Conservation (phyloP, 2,888 invertebrate species). For the Macrosoma leucophasiata region DNA sequence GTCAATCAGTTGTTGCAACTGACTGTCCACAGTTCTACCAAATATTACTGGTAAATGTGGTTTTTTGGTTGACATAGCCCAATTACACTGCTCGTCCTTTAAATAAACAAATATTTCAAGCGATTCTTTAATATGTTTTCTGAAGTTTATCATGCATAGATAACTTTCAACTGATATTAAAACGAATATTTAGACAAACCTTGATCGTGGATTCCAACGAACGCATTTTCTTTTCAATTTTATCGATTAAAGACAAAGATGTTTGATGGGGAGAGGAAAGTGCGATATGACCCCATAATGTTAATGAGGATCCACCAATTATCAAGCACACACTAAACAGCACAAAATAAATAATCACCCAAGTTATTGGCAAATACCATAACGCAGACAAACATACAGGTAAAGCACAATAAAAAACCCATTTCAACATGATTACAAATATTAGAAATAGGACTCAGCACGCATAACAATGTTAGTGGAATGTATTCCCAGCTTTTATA, state of each 20-base stretch:
- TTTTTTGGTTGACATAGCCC: constrained; percentile 53
- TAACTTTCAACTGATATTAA: background rate
- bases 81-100: constrained; percentile 61
- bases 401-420: constrained; percentile 37
- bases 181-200: constrained; percentile 62
- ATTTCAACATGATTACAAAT: constrained; percentile 42
- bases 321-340: constrained; percentile 43
- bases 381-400: constrained; percentile 44
- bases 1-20: constrained; percentile 88
- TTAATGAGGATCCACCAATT: constrained; percentile 47
- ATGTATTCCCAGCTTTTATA: no score
- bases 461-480: no score
- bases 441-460: no score
- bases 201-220: constrained; percentile 77
- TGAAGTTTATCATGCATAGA: background rate
- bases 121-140: background rate
- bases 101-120: no score
- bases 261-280: constrained; percentile 80
- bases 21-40: constrained; percentile 88
- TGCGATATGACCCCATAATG: constrained; percentile 78
- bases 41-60: constrained; percentile 85
- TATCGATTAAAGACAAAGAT: constrained; percentile 73
- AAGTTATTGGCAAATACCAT: constrained; percentile 51
- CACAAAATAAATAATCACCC: constrained; percentile 47
- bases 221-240: constrained; percentile 77